These are phyloP conservation scores for Ceyx cyanopectus DNA, from an alignment of 2,113 vertebrate species.

Conservation along the genomic window DNA sequence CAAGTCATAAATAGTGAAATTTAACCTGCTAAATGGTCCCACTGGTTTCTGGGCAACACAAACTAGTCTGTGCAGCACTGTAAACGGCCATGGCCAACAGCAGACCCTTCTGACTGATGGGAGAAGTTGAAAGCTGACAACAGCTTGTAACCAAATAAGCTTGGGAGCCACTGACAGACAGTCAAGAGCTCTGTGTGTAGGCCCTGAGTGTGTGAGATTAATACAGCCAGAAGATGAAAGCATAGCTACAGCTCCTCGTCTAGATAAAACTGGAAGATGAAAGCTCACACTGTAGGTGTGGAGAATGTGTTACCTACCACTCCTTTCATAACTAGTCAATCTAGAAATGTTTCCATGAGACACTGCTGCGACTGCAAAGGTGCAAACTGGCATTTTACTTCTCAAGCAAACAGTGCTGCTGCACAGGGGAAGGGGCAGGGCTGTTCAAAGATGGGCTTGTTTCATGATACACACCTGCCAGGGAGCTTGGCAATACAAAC, in stretches of 20 bases:
- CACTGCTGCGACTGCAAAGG: neutral
- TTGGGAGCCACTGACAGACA: neutral
- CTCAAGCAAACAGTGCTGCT: neutral
- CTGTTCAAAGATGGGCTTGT: neutral
- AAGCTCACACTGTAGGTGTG: slow-evolving; percentile 12
- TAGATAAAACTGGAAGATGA: slow-evolving; percentile 42
- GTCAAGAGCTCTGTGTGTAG: neutral
- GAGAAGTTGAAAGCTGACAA: neutral
- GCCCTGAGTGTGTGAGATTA: neutral
- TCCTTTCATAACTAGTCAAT: slow-evolving; percentile 7
- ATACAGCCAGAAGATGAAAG: slow-evolving; percentile 28
- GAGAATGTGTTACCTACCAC: neutral
- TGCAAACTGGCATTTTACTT: neutral
- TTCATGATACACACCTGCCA: neutral
- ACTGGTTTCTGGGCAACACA: neutral
- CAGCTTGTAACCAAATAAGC: neutral
- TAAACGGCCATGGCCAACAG: neutral
- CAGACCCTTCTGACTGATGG: neutral
- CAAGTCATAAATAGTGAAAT: neutral
- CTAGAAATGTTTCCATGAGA: neutral
- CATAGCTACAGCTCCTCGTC: slow-evolving; percentile 32
- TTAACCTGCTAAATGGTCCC: neutral
- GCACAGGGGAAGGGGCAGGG: neutral
- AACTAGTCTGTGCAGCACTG: neutral
- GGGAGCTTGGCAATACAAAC: neutral